Evolutionary conservation across 2,797 vertebrate genomes (phyloP).

Genomic region (Chelidonichthys spinosus): DNA sequence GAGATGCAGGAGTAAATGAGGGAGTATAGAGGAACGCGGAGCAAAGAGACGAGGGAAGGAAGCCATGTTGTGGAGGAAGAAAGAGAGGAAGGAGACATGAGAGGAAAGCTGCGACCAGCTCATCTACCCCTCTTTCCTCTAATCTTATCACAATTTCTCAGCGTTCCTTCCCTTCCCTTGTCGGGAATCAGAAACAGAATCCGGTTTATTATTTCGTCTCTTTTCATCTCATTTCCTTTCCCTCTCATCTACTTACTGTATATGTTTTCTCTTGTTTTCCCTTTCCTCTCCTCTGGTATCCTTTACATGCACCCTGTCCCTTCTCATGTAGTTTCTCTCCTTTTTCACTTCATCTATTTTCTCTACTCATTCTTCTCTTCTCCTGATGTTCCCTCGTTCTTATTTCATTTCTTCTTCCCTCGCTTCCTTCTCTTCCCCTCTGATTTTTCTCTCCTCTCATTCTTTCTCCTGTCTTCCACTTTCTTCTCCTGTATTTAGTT

Average conservation of each 20-base stretch:
- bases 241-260: conserved; percentile 25
- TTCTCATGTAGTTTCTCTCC: conserved; percentile 13
- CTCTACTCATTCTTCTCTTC: neutral
- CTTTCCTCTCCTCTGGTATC: conserved; percentile 18
- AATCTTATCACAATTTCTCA: conserved; percentile 34
- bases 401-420: neutral
- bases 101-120: conserved; percentile 51
- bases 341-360: neutral
- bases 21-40: conserved; percentile 46
- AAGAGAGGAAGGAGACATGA: conserved; percentile 56
- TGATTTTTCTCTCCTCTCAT: neutral
- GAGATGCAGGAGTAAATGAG: conserved; percentile 60
- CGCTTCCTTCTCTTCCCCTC: conserved; percentile 12
- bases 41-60: conserved; percentile 51
- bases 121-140: conserved; percentile 30
- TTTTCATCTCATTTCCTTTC: conserved; percentile 45
- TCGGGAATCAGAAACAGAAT: conserved; percentile 9
- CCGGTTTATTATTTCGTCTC: conserved; percentile 17
- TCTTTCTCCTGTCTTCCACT: neutral
- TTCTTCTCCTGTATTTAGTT: neutral
- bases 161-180: conserved; percentile 20
- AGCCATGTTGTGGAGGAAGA: conserved; percentile 51
- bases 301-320: conserved; percentile 17
- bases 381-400: neutral
- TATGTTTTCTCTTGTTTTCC: conserved; percentile 13